Evolutionary conservation across 2,797 vertebrate genomes (phyloP).

Genomic region (Atherinosoma microstoma): DNA sequence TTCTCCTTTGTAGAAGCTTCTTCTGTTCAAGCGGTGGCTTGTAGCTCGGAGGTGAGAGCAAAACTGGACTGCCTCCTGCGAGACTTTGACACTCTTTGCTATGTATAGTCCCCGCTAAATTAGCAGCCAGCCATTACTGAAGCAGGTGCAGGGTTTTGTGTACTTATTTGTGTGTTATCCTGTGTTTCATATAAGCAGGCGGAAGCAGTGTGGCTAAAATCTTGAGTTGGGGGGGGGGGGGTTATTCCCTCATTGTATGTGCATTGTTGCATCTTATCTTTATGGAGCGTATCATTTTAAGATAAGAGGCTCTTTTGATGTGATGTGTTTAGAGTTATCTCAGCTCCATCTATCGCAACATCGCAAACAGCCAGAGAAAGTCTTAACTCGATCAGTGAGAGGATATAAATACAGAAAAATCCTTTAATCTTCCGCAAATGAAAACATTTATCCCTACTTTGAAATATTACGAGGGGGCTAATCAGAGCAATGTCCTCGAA

Average conservation of each 20-base stretch:
- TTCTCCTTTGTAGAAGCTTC: conserved; percentile 63
- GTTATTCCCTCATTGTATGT: conserved; percentile 35
- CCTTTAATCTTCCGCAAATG: conserved; percentile 79
- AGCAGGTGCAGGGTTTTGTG: conserved; percentile 22
- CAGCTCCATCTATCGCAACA: conserved; percentile 51
- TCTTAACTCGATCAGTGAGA: conserved; percentile 74
- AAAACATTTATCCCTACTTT: conserved; percentile 79
- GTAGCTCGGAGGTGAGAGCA: conserved; percentile 56
- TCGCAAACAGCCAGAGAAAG: conserved; percentile 59
- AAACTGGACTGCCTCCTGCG: conserved; percentile 72
- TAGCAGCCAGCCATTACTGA: conserved; percentile 52
- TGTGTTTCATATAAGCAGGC: conserved; percentile 28
- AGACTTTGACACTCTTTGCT: conserved; percentile 56
- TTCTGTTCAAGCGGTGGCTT: conserved; percentile 43
- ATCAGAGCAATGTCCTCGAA: conserved; percentile 68
- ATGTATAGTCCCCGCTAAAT: conserved; percentile 68
- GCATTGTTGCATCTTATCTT: conserved; percentile 55
- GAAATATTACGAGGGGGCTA: conserved; percentile 72
- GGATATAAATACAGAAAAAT: conserved; percentile 71
- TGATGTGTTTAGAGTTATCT: conserved; percentile 61
- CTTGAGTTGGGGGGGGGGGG: conserved; percentile 10
- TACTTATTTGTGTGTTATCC: conserved; percentile 20
- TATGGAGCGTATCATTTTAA: conserved; percentile 60
- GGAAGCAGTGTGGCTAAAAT: conserved; percentile 9
- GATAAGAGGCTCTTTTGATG: conserved; percentile 74